Base-by-base conservation (phyloP, 2,113 vertebrate genomes). In the Phycodurus eques region DNA sequence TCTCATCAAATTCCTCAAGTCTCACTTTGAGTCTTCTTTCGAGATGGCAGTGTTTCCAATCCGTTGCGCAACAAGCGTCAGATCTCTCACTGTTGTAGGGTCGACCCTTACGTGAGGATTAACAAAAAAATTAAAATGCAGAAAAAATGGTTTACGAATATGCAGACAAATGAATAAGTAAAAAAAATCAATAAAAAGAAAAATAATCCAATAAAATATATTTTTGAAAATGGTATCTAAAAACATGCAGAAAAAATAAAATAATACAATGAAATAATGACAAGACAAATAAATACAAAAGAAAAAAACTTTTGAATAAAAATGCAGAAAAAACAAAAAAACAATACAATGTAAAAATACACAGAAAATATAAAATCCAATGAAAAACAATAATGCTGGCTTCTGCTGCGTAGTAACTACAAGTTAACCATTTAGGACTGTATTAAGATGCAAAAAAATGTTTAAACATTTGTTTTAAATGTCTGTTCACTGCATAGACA, bases 41-140 rank as follows among this genome's bases (percentile, higher is more conserved):
- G 15, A 17, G 61, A 71, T 46, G 57, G 53, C 76, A 72, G 77
- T 62, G 69, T 39, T 79, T 44, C 59, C 27, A 71, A 44, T 68
- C 33, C 56, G 49, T 42, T 53, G 31, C 12, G 1, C 63, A 43
- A 57, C n/a, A 73, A 73, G 42, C 44, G 54, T 59, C 43, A 67
- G 27, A 66, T 71, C 31, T 44, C 14, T 66, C 14, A 31, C 39
- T 14, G 31, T n/a, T 22, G 15, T 6, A 54, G 56, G 64, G 31
- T 71, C 33, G 22, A 42, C 70, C 60, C 75, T 31, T 51, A 64
- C 56, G 35, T 35, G 59, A 35, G 13, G 13, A 61, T 35, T 35
- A 61, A 35, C 27, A 27, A 27, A 27, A 27, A 27, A 27, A 27
- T 27, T 27, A 27, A 27, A 27, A 27, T 27, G 27, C 27, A 27